A percentile compares a stretch with the other conserved stretches of the same genome.
Evolutionary conservation across 1,140 invertebrate genomes (phyloP).

Genomic region (Tetragonula clypearis): DNA sequence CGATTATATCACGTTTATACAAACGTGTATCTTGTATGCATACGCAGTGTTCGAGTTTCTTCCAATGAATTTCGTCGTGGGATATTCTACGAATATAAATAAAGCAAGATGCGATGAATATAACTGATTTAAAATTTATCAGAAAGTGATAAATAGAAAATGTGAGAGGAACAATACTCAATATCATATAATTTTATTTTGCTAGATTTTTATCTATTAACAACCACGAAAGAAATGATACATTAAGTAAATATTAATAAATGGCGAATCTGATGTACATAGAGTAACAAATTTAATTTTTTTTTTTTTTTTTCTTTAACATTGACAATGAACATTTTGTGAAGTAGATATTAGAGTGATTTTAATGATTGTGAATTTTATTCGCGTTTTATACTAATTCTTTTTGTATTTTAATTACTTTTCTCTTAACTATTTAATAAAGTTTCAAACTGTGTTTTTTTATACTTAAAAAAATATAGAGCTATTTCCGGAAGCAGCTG

Average conservation of each 20-base stretch:
- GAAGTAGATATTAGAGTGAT: not conserved
- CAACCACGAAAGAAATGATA: not conserved
- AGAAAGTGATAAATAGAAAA: not conserved
- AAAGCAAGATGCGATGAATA: too few relatives aligned
- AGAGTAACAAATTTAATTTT: too few relatives aligned
- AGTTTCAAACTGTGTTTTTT: not conserved
- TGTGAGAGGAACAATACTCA: not conserved
- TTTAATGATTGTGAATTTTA: too few relatives aligned
- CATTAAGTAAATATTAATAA: too few relatives aligned
- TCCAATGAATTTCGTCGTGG: not conserved
- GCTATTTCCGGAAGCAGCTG: not conserved
- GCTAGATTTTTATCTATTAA: too few relatives aligned
- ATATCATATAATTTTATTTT: not conserved
- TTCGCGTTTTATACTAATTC: too few relatives aligned
- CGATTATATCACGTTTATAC: not conserved
- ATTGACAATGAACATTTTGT: too few relatives aligned
- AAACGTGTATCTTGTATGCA: too few relatives aligned
- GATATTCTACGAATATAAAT: too few relatives aligned
- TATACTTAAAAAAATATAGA: not conserved
- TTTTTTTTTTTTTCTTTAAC: too few relatives aligned
- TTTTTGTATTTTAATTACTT: too few relatives aligned
- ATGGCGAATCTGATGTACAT: too few relatives aligned
- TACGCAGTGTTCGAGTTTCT: not conserved
- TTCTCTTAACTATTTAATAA: not conserved
- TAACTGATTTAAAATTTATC: not conserved